Base-by-base conservation (phyloP, 2,888 invertebrate genomes). In the Drosophila peninsularis region DNA sequence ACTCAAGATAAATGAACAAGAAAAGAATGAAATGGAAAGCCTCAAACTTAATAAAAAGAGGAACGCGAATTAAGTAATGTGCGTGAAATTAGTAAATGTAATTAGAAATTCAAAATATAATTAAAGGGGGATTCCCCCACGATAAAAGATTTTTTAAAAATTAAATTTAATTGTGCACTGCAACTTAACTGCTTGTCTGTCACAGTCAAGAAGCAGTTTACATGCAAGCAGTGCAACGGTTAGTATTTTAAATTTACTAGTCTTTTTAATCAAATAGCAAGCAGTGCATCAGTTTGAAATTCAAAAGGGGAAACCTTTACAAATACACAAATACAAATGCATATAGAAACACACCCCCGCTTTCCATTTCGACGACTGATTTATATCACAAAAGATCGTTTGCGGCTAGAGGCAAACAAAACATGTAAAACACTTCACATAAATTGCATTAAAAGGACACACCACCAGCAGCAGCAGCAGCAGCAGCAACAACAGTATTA, bases 401-500 rank as follows among this genome's bases (percentile, higher is more conserved):
- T 86, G 82, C 52, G 82, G 82, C 78, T 49, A 56, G 49, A 24
- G 61, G 47, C 63, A 55, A 64, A 83, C 83, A 71, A 70, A 70
- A 70, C 67, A 69, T 58, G 54, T 60, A 58, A 81, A 80, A 80
- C 80, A 88, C 86, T 85, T 75, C 56, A 80, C 83, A 85, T 88
- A 86, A 85, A 85, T 88, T 88, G 76, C 80, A 85, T 84, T 75
- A 71, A 83, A 78, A 65, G 68, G 39, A 64, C 70, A 67, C 60
- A 67, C 14, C 49, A 21, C 24, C 24, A 44, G 32, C 47, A 47
- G 44, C 24, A 39, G 14, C 19, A 58, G 21, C 44, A 47, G 6
- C 11, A 17, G 53, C 66, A 71, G 56, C 61, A 54, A 42, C 30
- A 54, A 55, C 34, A 62, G 21, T 44, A 36, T 21, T 57, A 53